phyloP scores from a whole-genome alignment of 1,140 invertebrate genomes.

The Cephus cinctus region DNA sequence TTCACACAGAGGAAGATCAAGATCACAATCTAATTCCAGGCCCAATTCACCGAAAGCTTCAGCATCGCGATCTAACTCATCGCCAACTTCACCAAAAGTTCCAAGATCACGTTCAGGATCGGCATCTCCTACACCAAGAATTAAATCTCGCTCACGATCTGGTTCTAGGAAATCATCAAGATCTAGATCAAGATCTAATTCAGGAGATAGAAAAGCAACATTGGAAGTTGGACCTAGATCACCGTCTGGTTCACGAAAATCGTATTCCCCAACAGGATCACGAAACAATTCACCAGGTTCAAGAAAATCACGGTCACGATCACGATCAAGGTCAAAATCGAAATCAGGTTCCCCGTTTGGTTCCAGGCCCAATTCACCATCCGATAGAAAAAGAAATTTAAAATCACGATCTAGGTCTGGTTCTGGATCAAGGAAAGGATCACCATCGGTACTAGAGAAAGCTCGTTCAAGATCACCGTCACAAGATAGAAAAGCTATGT shows the following conservation, averaged over 20 bases:
- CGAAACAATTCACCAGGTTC: constrained; percentile 26
- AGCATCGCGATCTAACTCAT: constrained; percentile 7
- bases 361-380: constrained; percentile 20
- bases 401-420: constrained; percentile 25
- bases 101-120: constrained; percentile 16
- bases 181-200: constrained; percentile 22
- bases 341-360: constrained; percentile 24
- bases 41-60: constrained; percentile 13
- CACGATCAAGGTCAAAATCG: constrained; percentile 13
- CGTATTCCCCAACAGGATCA: constrained; percentile 18
- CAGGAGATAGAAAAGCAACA: constrained; percentile 19
- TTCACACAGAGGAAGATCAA: constrained; percentile 20
- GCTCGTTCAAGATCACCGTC: constrained; percentile 29
- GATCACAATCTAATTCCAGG: constrained; percentile 14
- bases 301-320: constrained; percentile 20
- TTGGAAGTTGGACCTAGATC: constrained; percentile 26
- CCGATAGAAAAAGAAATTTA: constrained; percentile 23
- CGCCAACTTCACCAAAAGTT: constrained; percentile 3
- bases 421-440: constrained; percentile 28
- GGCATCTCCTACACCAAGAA: constrained; percentile 27
- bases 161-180: constrained; percentile 20
- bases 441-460: background rate
- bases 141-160: constrained; percentile 23
- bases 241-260: constrained; percentile 30
- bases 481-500: constrained; percentile 23